phyloP scores from a whole-genome alignment of 2,888 invertebrate genomes.

The Scelioninae gen. 1 region DNA sequence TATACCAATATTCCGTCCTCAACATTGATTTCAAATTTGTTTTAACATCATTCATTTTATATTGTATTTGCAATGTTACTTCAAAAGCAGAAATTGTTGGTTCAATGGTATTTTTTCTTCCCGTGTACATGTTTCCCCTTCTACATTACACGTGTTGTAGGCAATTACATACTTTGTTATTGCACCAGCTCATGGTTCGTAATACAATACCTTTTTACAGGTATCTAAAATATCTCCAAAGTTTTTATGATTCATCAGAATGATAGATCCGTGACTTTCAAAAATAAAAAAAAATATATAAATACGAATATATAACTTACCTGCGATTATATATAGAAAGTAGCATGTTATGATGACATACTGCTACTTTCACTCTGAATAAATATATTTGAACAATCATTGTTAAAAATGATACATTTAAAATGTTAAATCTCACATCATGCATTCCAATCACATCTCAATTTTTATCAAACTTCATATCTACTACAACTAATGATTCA shows the following conservation, averaged over 20 bases:
- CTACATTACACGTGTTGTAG: slow-evolving; percentile 28
- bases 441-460: too few species aligned
- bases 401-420: background rate
- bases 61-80: too few species aligned
- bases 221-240: background rate
- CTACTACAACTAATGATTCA: too few species aligned
- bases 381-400: slow-evolving; percentile 12
- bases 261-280: background rate
- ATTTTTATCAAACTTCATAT: too few species aligned
- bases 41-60: too few species aligned
- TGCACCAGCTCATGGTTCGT: slow-evolving; percentile 5
- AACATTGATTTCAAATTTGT: too few species aligned
- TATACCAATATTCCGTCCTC: too few species aligned
- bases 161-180: slow-evolving; percentile 26
- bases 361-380: slow-evolving; percentile 17
- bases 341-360: slow-evolving; percentile 24
- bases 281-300: slow-evolving; percentile 8
- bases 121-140: slow-evolving; percentile 5
- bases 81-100: too few species aligned
- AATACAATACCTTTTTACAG: slow-evolving; percentile 7
- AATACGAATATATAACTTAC: too few species aligned
- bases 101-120: too few species aligned
- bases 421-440: background rate
- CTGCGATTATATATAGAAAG: slow-evolving; percentile 12
- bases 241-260: background rate